Conservation (phyloP, 2,113 vertebrate species). For the Pseudorhombus dupliciocellatus region DNA sequence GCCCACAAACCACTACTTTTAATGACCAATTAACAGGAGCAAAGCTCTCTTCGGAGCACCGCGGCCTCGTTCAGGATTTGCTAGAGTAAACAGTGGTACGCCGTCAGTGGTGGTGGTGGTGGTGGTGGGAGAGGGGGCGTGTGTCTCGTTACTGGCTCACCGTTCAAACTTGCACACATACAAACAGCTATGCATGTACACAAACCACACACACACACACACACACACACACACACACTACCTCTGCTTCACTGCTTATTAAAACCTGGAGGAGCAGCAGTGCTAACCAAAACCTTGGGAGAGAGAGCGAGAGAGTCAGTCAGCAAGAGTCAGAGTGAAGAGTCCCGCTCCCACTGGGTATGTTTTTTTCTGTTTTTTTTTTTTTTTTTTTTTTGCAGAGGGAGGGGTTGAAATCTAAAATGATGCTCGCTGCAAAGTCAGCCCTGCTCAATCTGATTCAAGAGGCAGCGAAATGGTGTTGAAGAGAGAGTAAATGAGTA, state of each 20-base stretch:
- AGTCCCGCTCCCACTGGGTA: conserved; percentile 70
- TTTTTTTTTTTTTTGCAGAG: conserved; percentile 19
- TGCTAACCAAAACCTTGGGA: conserved; percentile 74
- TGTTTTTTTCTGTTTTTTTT: conserved; percentile 32
- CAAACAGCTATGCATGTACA: conserved; percentile 55
- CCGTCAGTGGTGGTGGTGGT: conserved; percentile 32
- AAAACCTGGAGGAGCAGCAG: conserved; percentile 77
- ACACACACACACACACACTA: conserved; percentile 18
- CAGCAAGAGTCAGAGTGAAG: conserved; percentile 67
- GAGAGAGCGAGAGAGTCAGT: conserved; percentile 61
- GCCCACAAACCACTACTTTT: conserved; percentile 82
- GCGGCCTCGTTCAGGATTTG: conserved; percentile 75
- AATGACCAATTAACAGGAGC: conserved; percentile 86
- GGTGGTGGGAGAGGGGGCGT: conserved; percentile 57
- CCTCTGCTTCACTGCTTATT: conserved; percentile 74
- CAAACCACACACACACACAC: conserved; percentile 32
- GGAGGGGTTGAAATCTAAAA: conserved; percentile 61
- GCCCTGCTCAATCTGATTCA: conserved; percentile 49
- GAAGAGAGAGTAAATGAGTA: conserved; percentile 79
- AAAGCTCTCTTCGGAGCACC: conserved; percentile 72
- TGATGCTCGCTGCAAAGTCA: conserved; percentile 60
- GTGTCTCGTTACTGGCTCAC: conserved; percentile 72
- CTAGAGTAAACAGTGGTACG: conserved; percentile 78
- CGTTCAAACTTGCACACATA: conserved; percentile 63
- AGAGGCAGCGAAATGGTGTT: conserved; percentile 68